A percentile compares a stretch with the other conserved stretches of the same genome.
Evolutionary conservation across 1,140 invertebrate genomes (phyloP).

Genomic region (Hycleus cichorii): DNA sequence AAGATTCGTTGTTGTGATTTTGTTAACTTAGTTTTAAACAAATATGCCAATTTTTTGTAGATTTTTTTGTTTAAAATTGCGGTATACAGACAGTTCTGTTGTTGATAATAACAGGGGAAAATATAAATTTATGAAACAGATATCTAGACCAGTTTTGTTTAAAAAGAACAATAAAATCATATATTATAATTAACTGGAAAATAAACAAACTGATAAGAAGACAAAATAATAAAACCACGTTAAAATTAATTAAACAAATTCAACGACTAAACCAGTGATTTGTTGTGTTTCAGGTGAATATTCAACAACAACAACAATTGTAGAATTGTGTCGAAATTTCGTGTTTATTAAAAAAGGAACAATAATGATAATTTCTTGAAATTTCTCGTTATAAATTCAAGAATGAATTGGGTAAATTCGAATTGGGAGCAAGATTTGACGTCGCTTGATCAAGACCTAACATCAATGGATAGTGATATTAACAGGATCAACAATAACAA

Average conservation of each 20-base stretch:
- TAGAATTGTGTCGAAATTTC: no score
- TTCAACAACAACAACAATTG: neutral
- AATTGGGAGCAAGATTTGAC: neutral
- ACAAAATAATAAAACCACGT: neutral
- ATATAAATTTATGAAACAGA: no score
- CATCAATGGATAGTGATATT: neutral
- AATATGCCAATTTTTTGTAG: no score
- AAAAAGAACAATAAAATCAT: conserved; percentile 12
- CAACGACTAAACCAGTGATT: neutral
- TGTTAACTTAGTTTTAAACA: no score
- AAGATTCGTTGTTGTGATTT: no score
- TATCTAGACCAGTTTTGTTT: neutral
- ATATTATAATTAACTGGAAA: conserved; percentile 1
- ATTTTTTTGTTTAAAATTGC: no score
- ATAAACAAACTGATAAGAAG: conserved; percentile 11
- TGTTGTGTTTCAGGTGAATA: conserved; percentile 7
- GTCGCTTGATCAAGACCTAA: conserved; percentile 1
- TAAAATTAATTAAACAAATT: neutral
- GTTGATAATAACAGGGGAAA: no score
- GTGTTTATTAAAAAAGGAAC: neutral
- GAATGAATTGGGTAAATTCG: conserved; percentile 2
- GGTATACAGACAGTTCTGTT: no score
- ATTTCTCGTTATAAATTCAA: no score
- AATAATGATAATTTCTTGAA: neutral
- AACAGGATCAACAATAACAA: neutral